Evolutionary conservation across 2,888 invertebrate genomes (phyloP), one percentile per base, ranked within the genome.

Genomic region (Caenorhabditis uteleia): DNA sequence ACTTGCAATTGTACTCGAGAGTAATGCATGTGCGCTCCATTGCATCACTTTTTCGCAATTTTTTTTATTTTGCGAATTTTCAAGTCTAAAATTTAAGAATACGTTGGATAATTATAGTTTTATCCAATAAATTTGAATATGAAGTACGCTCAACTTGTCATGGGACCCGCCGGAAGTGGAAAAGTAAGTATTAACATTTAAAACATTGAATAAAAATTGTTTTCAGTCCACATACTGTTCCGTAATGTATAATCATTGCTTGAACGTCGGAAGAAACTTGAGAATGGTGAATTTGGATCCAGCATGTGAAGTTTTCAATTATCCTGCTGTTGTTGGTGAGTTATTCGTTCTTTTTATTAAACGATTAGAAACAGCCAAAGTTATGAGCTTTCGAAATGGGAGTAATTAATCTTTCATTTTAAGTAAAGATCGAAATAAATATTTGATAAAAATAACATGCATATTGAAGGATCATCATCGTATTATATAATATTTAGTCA

Each of bases 101-200:
- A n/a, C n/a, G n/a, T n/a, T n/a, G n/a, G n/a, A 12, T 39, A 16
- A 8, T 14, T 8, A 14, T 39, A 43, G 18, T 12, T 12, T n/a
- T n/a, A n/a, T n/a, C n/a, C n/a, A n/a, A n/a, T n/a, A n/a, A n/a
- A n/a, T n/a, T n/a, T n/a, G 36, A 40, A n/a, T 49, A 82, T 82
- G 80, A 79, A 79, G 49, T 97, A 92, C 83, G 95, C 92, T 16
- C 97, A 97, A 83, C 86, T 98, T 69, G 91, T 98, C 1, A 91
- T 95, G 80, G 97, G 97, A 0, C 97, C 97, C 26, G 97, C 95
- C 0, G 97, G 97, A 2, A 91, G 93, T 85, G 97, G 97, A 59
- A 97, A 97, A 89, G 93, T 93, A 87, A 85, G 51, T 36, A 29
- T n/a, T 5, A 7, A 26, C 14, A 40, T 33, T 20, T 5, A n/a